A percentile compares a stretch with the other conserved stretches of the same genome.
These are phyloP conservation scores for Hypocryptadius cinnamomeus DNA, from an alignment of 2,113 vertebrate genomes.

Conservation along the genomic window DNA sequence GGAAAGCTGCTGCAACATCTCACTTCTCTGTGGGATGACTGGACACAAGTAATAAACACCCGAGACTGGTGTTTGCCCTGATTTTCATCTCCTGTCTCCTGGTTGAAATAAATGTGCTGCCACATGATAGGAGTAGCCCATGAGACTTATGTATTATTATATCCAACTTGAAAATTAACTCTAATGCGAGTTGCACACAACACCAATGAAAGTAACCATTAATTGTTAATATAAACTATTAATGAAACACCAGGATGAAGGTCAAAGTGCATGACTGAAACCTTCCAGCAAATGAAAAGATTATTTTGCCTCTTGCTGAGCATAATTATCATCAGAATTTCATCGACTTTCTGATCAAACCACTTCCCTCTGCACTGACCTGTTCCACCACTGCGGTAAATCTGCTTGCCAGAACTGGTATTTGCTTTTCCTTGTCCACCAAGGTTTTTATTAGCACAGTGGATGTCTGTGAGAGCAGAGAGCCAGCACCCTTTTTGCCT, in stretches of 20 bases:
- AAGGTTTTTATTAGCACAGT: slow-evolving; percentile 21
- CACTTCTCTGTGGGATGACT: slow-evolving; percentile 11
- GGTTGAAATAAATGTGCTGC: slow-evolving; percentile 29
- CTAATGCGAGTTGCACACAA: neutral
- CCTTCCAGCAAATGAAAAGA: slow-evolving; percentile 40
- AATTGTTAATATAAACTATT: slow-evolving; percentile 60
- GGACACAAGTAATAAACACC: slow-evolving; percentile 20
- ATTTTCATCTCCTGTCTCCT: slow-evolving; percentile 39
- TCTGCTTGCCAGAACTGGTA: neutral
- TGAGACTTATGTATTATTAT: slow-evolving; percentile 37
- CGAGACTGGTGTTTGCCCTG: slow-evolving; percentile 4
- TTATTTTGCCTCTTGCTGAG: slow-evolving; percentile 50
- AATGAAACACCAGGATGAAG: slow-evolving; percentile 51
- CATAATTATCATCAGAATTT: slow-evolving; percentile 50
- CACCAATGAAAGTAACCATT: slow-evolving; percentile 50
- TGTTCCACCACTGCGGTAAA: slow-evolving; percentile 29
- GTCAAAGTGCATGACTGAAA: slow-evolving; percentile 55
- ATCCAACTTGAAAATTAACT: slow-evolving; percentile 48
- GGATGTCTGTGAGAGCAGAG: neutral
- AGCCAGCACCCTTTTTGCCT: neutral
- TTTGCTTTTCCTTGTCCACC: slow-evolving; percentile 27
- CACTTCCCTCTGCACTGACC: slow-evolving; percentile 53
- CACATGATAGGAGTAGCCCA: slow-evolving; percentile 34
- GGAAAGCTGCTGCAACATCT: neutral
- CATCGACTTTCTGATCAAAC: slow-evolving; percentile 46